phyloP scores from a whole-genome alignment of 2,113 vertebrate genomes.

The Coturnix japonica region DNA sequence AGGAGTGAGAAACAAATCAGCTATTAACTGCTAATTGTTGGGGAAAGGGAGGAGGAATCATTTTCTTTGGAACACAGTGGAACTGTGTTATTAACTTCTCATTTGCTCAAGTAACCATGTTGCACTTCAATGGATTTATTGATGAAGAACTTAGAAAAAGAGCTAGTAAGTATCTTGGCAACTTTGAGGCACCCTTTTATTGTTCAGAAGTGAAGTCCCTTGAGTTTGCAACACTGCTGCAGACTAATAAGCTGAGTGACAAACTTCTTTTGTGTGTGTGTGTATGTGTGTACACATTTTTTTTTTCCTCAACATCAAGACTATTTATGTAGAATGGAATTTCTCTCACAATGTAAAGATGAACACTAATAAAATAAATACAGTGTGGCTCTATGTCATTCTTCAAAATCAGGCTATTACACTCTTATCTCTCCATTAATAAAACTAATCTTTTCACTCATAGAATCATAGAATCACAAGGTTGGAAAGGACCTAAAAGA shows the following conservation, averaged over 20 bases:
- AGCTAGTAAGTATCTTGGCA: slow-evolving; percentile 27
- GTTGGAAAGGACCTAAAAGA: no score
- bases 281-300: neutral
- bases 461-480: no score
- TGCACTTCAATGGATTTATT: slow-evolving; percentile 35
- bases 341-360: neutral
- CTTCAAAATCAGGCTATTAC: neutral
- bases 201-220: neutral
- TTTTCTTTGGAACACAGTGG: slow-evolving; percentile 3
- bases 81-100: slow-evolving; percentile 23
- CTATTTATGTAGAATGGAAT: neutral
- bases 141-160: slow-evolving; percentile 27
- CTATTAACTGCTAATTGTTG: slow-evolving; percentile 13
- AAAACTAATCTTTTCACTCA: neutral
- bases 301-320: neutral
- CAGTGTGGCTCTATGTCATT: neutral
- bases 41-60: neutral
- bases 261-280: neutral
- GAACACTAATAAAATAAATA: neutral
- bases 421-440: neutral
- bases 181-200: slow-evolving; percentile 12
- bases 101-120: slow-evolving; percentile 32
- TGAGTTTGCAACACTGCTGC: slow-evolving; percentile 2
- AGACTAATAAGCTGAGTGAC: neutral
- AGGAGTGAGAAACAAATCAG: neutral